Percentiles rank a stretch among this genome's conserved stretches.
These are phyloP conservation scores for Ctenopoma multispine DNA, from an alignment of 2,797 vertebrate genomes.

Conservation along the genomic window DNA sequence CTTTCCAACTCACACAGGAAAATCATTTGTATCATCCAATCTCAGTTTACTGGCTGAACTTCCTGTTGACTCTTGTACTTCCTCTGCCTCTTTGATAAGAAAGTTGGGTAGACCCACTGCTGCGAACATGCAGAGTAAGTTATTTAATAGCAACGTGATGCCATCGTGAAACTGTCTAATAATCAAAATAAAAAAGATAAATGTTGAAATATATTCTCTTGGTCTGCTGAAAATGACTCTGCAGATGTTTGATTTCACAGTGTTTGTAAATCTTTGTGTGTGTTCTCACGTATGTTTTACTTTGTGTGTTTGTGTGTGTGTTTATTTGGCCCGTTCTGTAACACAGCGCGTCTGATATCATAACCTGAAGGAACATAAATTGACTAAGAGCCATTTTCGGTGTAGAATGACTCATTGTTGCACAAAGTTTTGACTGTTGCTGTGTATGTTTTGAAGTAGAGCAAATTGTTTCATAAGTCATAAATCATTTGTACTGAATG, in stretches of 20 bases:
- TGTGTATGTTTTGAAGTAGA: slow-evolving; percentile 23
- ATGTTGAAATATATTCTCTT: slow-evolving; percentile 40
- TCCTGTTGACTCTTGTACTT: slow-evolving; percentile 87
- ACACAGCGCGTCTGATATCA: slow-evolving; percentile 18
- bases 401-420: slow-evolving; percentile 25
- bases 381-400: slow-evolving; percentile 36
- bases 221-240: slow-evolving; percentile 29
- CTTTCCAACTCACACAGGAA: slow-evolving; percentile 74
- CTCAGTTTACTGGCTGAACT: slow-evolving; percentile 81
- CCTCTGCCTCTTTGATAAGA: slow-evolving; percentile 86
- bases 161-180: slow-evolving; percentile 64
- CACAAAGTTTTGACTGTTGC: slow-evolving; percentile 44
- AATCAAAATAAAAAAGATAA: slow-evolving; percentile 67
- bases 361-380: slow-evolving; percentile 18
- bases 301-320: slow-evolving; percentile 1
- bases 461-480: slow-evolving; percentile 27
- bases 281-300: background rate
- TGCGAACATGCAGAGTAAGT: slow-evolving; percentile 64
- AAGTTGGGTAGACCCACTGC: slow-evolving; percentile 80
- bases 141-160: slow-evolving; percentile 65
- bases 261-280: slow-evolving; percentile 17
- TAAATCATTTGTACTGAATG: slow-evolving; percentile 25
- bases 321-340: slow-evolving; percentile 8
- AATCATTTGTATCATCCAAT: slow-evolving; percentile 79
- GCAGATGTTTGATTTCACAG: slow-evolving; percentile 27